These are phyloP conservation scores for Sinhomidia bicolor DNA, from an alignment of 2,888 invertebrate species.

Conservation along the genomic window DNA sequence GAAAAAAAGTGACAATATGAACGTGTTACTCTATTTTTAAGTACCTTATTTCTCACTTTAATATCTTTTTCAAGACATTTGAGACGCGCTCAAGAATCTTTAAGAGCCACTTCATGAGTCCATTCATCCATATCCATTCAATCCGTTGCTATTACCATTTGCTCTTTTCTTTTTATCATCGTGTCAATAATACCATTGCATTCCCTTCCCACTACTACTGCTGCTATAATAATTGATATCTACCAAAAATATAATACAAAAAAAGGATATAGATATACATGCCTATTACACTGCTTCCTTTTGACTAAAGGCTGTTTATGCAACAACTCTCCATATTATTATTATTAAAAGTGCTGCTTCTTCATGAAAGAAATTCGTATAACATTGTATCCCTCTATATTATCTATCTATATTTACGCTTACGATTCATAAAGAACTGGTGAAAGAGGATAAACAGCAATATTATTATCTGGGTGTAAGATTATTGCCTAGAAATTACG, in stretches of 20 bases:
- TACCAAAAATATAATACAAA: neutral
- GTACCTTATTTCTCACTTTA: constrained; percentile 73
- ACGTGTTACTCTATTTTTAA: constrained; percentile 77
- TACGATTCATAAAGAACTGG: constrained; percentile 46
- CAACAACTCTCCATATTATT: too few species aligned
- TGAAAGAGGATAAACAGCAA: constrained; percentile 27
- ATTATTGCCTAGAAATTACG: neutral
- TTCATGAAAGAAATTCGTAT: neutral
- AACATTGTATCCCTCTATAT: neutral
- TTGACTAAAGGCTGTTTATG: too few species aligned
- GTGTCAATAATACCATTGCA: constrained; percentile 35
- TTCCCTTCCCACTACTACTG: neutral
- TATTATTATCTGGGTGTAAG: constrained; percentile 22
- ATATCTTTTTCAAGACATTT: constrained; percentile 74
- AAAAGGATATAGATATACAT: too few species aligned
- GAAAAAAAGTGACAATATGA: constrained; percentile 72
- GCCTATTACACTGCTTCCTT: too few species aligned
- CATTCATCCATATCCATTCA: constrained; percentile 64
- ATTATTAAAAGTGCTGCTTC: too few species aligned
- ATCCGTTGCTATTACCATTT: neutral
- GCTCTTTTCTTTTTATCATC: neutral
- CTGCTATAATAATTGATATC: neutral
- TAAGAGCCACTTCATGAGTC: constrained; percentile 66
- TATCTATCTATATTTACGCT: too few species aligned
- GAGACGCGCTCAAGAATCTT: constrained; percentile 69